These are phyloP conservation scores for Antrozous pallidus DNA, from an alignment of 2,797 vertebrate genomes.

Conservation along the genomic window DNA sequence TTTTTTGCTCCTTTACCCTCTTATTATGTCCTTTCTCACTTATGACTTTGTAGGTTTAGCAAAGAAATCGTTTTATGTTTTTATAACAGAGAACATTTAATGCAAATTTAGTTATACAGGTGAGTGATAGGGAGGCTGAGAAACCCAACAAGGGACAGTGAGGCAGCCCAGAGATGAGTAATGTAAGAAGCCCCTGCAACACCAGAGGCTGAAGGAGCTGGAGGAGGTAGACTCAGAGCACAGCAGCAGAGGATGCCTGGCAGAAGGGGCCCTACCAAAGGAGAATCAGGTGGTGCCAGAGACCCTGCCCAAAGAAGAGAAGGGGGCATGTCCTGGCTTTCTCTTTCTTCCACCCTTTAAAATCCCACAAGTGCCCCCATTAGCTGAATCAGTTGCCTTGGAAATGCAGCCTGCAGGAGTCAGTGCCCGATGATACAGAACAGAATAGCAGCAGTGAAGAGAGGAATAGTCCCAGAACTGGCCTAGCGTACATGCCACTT, in stretches of 20 bases:
- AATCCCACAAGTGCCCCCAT: too few relatives aligned
- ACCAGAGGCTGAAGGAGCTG: rapidly evolving
- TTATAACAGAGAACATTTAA: neutral
- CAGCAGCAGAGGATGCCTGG: neutral
- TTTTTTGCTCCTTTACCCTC: neutral
- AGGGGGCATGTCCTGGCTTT: neutral
- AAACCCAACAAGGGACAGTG: neutral
- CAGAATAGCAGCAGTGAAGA: neutral
- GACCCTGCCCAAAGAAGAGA: neutral
- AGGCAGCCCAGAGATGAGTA: neutral
- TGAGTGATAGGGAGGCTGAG: neutral
- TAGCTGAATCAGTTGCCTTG: neutral
- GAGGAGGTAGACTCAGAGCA: neutral
- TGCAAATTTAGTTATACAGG: neutral
- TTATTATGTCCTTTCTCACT: neutral
- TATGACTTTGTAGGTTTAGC: neutral
- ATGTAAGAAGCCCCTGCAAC: neutral
- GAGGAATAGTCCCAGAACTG: neutral
- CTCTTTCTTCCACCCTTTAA: neutral
- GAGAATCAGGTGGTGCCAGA: neutral
- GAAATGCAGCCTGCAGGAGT: neutral
- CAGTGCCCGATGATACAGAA: neutral
- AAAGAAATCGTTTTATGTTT: neutral
- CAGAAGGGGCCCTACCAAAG: too few relatives aligned
- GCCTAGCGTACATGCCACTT: neutral